Conservation (phyloP, 2,888 invertebrate species). For the Dendrolimus houi region DNA sequence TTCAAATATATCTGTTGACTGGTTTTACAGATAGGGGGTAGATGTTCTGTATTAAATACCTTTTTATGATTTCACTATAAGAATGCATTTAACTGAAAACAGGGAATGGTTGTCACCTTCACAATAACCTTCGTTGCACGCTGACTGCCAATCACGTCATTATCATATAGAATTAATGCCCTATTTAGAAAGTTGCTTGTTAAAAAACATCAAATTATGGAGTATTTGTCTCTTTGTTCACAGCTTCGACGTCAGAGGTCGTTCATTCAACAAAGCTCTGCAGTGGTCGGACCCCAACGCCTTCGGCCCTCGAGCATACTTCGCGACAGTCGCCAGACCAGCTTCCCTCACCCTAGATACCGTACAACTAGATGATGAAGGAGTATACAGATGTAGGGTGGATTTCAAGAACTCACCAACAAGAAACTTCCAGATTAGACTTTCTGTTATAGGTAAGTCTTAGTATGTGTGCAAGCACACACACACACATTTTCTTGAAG, state of each 20-base stretch:
- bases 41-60: no score
- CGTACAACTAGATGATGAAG: constrained; percentile 90
- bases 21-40: no score
- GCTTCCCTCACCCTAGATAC: constrained; percentile 89
- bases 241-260: constrained; percentile 92
- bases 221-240: constrained; percentile 6
- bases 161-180: no score
- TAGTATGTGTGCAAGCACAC: background rate
- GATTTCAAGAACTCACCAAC: constrained; percentile 94
- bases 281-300: constrained; percentile 90
- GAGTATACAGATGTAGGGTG: constrained; percentile 90
- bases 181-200: no score
- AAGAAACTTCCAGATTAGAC: constrained; percentile 90
- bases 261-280: constrained; percentile 86
- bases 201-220: no score
- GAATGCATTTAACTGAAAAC: no score
- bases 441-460: constrained; percentile 91
- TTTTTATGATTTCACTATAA: no score
- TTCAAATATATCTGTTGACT: no score
- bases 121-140: no score
- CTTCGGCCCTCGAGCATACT: constrained; percentile 91
- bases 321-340: constrained; percentile 87
- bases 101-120: no score
- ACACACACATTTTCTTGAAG: no score
- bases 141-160: no score